phyloP scores from a whole-genome alignment of 2,113 vertebrate genomes.

The Calyptomena viridis region DNA sequence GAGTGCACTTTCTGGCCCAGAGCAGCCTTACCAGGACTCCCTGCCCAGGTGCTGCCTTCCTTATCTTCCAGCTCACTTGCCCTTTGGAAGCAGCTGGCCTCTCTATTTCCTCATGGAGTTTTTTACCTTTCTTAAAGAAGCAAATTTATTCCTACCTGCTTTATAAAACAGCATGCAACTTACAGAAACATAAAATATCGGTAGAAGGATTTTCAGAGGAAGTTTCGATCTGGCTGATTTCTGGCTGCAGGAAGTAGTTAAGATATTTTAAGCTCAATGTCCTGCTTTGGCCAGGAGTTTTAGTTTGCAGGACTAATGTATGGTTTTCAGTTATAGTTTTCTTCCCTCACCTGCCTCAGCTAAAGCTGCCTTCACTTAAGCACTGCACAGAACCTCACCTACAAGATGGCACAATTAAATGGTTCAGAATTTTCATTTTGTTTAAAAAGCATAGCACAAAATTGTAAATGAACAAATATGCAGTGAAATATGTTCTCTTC shows the following conservation, averaged over 20 bases:
- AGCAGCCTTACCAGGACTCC: background rate
- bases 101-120: background rate
- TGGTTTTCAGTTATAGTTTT: conserved; percentile 39
- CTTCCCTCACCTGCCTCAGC: background rate
- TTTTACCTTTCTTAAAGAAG: background rate
- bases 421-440: background rate
- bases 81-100: background rate
- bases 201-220: background rate
- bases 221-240: conserved; percentile 40
- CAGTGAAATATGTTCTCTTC: background rate
- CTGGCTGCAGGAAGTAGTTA: conserved; percentile 53
- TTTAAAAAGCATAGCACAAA: background rate
- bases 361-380: conserved; percentile 46
- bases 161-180: background rate
- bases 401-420: background rate
- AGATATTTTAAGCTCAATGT: conserved; percentile 35
- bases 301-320: conserved; percentile 23
- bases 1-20: background rate
- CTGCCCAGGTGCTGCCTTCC: background rate
- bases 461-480: background rate
- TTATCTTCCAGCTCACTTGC: background rate
- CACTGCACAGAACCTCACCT: background rate
- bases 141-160: background rate
- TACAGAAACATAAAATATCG: background rate
- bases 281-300: conserved; percentile 35